A percentile compares a stretch with the other conserved stretches of the same genome.
Evolutionary conservation across 2,888 invertebrate species (phyloP).

Genomic region (Proisotoma minuta): DNA sequence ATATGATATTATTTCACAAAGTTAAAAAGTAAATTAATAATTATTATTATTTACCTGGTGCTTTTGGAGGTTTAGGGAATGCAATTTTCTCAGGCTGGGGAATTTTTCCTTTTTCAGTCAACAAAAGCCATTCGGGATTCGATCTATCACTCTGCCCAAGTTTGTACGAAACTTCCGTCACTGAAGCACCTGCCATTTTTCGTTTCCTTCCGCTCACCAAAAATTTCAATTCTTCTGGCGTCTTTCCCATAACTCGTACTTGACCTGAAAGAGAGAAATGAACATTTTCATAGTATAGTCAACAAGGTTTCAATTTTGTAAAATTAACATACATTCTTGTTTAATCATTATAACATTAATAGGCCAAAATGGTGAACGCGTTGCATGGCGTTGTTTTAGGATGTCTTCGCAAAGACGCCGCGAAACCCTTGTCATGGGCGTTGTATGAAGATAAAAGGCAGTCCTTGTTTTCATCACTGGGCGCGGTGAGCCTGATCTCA

Average conservation of each 20-base stretch:
- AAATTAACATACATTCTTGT: slow-evolving; percentile 66
- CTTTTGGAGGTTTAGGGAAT: slow-evolving; percentile 87
- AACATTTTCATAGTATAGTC: neutral
- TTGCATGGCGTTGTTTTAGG: slow-evolving; percentile 76
- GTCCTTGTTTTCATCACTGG: slow-evolving; percentile 97
- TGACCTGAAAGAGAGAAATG: slow-evolving; percentile 49
- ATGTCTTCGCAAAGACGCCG: slow-evolving; percentile 78
- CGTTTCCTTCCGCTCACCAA: slow-evolving; percentile 58
- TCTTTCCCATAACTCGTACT: slow-evolving; percentile 58
- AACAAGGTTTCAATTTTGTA: neutral
- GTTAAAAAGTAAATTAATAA: neutral
- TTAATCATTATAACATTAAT: slow-evolving; percentile 65
- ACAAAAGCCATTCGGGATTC: slow-evolving; percentile 66
- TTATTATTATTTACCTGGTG: slow-evolving; percentile 58
- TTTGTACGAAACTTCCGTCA: slow-evolving; percentile 48
- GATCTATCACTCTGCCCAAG: slow-evolving; percentile 60
- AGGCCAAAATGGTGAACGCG: slow-evolving; percentile 73
- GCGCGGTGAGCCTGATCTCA: slow-evolving; percentile 72
- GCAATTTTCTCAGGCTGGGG: slow-evolving; percentile 75
- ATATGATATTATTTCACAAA: slow-evolving; percentile 2
- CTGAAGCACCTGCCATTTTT: slow-evolving; percentile 29
- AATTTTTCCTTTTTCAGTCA: slow-evolving; percentile 69
- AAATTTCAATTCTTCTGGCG: slow-evolving; percentile 57
- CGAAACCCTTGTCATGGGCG: slow-evolving; percentile 82
- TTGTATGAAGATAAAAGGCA: slow-evolving; percentile 90